Conservation (phyloP, 2,113 vertebrate species). For the Argyrosomus japonicus region DNA sequence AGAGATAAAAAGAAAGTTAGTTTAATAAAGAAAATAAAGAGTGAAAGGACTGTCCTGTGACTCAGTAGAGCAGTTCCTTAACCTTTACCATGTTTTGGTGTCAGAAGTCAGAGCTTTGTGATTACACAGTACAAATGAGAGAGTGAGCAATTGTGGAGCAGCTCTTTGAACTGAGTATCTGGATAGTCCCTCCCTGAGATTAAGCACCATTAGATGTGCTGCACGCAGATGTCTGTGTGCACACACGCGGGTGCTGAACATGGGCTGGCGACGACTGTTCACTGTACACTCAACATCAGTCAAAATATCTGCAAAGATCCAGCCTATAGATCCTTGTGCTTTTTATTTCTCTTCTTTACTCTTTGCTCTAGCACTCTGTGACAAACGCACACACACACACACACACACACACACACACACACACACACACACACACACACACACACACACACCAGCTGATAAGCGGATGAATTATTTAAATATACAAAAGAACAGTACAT, state of each 20-base stretch:
- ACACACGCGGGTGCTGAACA: too few relatives aligned
- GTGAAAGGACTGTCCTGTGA: slow-evolving; percentile 3
- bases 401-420: slow-evolving; percentile 18
- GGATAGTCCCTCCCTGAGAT: slow-evolving; percentile 55
- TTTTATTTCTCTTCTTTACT: slow-evolving; percentile 1
- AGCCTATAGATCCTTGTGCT: neutral
- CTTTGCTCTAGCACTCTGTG: neutral
- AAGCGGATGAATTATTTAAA: slow-evolving; percentile 43
- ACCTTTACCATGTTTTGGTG: slow-evolving; percentile 25
- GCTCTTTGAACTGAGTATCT: slow-evolving; percentile 62
- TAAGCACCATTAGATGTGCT: slow-evolving; percentile 51
- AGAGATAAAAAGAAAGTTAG: slow-evolving; percentile 27
- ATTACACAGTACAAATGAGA: slow-evolving; percentile 60
- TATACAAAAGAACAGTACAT: slow-evolving; percentile 13
- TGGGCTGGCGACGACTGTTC: neutral
- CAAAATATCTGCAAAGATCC: neutral
- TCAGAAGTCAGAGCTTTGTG: slow-evolving; percentile 51
- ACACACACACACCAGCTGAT: slow-evolving; percentile 36
- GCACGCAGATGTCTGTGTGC: slow-evolving; percentile 8
- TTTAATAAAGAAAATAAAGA: slow-evolving; percentile 31
- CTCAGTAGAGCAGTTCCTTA: neutral
- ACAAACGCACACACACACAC: slow-evolving; percentile 1
- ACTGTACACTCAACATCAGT: neutral
- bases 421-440: neutral
- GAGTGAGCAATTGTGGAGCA: slow-evolving; percentile 31